A percentile compares a stretch with the other conserved stretches of the same genome.
Conservation (phyloP, 2,888 invertebrate species). For the Scaptomyza polygonia region DNA sequence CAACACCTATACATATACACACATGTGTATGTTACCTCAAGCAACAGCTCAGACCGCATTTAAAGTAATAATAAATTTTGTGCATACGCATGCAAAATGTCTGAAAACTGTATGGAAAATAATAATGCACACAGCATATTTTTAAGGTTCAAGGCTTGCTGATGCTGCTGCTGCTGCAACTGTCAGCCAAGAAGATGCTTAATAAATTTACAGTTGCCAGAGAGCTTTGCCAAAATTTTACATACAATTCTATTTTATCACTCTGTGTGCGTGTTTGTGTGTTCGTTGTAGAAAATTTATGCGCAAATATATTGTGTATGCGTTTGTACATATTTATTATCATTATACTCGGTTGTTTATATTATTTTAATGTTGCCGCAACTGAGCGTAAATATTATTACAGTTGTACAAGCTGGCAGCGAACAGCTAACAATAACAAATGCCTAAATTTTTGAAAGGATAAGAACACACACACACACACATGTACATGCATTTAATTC, state of each 20-base stretch:
- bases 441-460: constrained; percentile 40
- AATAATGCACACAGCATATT: constrained; percentile 25
- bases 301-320: constrained; percentile 28
- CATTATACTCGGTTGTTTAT: constrained; percentile 68
- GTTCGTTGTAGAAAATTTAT: constrained; percentile 43
- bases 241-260: neutral
- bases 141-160: constrained; percentile 17
- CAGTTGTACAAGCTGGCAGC: constrained; percentile 47
- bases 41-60: constrained; percentile 33
- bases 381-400: constrained; percentile 66
- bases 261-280: neutral
- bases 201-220: constrained; percentile 38
- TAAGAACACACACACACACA: constrained; percentile 7
- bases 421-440: constrained; percentile 41
- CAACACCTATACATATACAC: constrained; percentile 61
- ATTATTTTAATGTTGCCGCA: constrained; percentile 68
- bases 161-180: constrained; percentile 16
- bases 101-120: constrained; percentile 21
- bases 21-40: constrained; percentile 32
- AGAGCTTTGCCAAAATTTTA: constrained; percentile 15
- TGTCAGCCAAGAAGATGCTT: constrained; percentile 36
- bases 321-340: constrained; percentile 57
- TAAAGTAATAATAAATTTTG: constrained; percentile 66
- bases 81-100: constrained; percentile 22
- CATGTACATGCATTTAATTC: constrained; percentile 1